Conservation (phyloP, 2,888 invertebrate species). For the Drosophila mettleri region DNA sequence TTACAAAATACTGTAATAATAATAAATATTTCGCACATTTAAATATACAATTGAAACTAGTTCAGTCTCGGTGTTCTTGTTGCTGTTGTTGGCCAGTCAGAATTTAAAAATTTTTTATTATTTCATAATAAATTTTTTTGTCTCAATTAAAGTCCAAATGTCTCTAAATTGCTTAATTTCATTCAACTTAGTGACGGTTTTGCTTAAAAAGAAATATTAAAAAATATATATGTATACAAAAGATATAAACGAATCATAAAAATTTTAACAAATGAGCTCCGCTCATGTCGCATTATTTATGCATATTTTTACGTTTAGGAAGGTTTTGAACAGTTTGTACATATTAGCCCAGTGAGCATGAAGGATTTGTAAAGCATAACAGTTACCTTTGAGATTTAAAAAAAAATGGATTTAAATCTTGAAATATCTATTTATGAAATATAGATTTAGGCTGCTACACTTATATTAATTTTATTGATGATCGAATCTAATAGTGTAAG, state of each 20-base stretch:
- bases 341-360: constrained; percentile 8
- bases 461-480: not conserved
- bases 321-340: constrained; percentile 11
- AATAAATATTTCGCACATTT: not conserved
- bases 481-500: not conserved
- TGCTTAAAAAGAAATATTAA: constrained; percentile 5
- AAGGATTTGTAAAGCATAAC: constrained; percentile 4
- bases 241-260: constrained; percentile 28
- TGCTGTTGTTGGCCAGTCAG: constrained; percentile 8
- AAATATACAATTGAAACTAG: not conserved
- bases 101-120: constrained; percentile 38
- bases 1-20: not conserved
- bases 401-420: not conserved
- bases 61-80: constrained; percentile 1
- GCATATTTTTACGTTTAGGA: not conserved
- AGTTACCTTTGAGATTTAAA: constrained; percentile 10
- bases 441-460: not conserved
- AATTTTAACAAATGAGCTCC: constrained; percentile 19
- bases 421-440: not conserved
- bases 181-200: constrained; percentile 19
- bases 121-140: constrained; percentile 41
- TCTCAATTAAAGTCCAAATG: constrained; percentile 49
- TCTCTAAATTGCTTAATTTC: constrained; percentile 60
- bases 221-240: not conserved
- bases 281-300: constrained; percentile 19